Percentiles rank a stretch among this genome's conserved stretches.
Conservation (phyloP, 30 jellyfish, hydroid and myxozoan genomes). For the Aurelia aurita region DNA sequence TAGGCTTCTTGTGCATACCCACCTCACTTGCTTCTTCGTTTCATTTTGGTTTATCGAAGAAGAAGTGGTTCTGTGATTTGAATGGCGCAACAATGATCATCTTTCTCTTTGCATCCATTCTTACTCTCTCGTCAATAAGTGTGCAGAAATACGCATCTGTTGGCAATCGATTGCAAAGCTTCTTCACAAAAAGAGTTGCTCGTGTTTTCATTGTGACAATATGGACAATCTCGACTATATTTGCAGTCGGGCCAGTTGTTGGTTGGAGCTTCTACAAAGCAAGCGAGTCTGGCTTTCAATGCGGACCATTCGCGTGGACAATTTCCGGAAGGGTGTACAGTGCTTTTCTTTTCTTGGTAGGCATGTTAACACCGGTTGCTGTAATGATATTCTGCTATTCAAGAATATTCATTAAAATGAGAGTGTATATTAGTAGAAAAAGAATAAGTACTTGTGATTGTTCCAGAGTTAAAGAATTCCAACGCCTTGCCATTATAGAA, state of each 20-base stretch:
- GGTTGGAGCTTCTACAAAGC: slow-evolving; percentile 80
- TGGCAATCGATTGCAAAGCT: slow-evolving; percentile 22
- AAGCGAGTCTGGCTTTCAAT: slow-evolving; percentile 48
- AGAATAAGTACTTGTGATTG: too few species aligned
- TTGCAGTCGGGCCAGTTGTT: slow-evolving; percentile 75
- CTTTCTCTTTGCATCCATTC: slow-evolving; percentile 38
- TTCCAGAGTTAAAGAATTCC: too few species aligned
- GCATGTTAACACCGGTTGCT: slow-evolving; percentile 36
- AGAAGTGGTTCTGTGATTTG: slow-evolving; percentile 36
- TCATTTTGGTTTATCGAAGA: not conserved
- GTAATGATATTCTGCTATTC: slow-evolving; percentile 40
- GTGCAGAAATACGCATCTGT: slow-evolving; percentile 47
- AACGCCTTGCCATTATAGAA: slow-evolving; percentile 38
- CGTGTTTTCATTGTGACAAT: slow-evolving; percentile 6
- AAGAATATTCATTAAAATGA: slow-evolving; percentile 10
- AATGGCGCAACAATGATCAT: slow-evolving; percentile 50
- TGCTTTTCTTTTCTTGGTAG: slow-evolving; percentile 21
- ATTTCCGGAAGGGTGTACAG: slow-evolving; percentile 34
- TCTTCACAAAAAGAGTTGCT: slow-evolving; percentile 8
- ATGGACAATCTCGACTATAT: slow-evolving; percentile 42
- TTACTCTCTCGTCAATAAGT: slow-evolving; percentile 47
- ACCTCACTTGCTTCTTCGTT: slow-evolving; percentile 30
- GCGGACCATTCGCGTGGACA: slow-evolving; percentile 56
- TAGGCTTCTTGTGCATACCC: slow-evolving; percentile 48
- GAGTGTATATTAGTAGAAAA: slow-evolving; percentile 7